Evolutionary conservation across 2,113 vertebrate species (phyloP), one percentile per base, ranked within the genome.

Genomic region (Mustela lutreola): DNA sequence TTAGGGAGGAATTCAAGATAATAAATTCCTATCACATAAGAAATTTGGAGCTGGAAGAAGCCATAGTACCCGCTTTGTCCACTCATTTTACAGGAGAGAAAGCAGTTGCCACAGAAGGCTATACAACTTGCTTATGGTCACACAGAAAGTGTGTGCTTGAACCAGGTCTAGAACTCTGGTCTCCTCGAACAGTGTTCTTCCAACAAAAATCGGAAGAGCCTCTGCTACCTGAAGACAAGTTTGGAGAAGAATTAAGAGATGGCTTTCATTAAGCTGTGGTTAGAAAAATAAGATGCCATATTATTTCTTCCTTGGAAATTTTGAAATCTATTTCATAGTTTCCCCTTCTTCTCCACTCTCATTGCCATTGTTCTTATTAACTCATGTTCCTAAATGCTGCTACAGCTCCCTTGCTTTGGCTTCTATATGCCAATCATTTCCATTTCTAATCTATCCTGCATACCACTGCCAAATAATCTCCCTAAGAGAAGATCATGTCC

Each of bases 161-260:
- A 88, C 19, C 31, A 91, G 21, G 33, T 92, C 73, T 70, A 83
- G 12, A 73, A 73, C 15, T 19, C 62, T 18, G 39, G 24, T 91
- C 11, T 94, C 24, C 4, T 63, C 22, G 6, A 48, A 75, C 15
- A 75, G 22, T 15, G 7, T 53, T 79, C 31, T 81, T 80, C 22
- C 45, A 78, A 33, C 1, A 22, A 48, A 97, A 89, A 70, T 26
- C 71, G 10, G 28, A 45, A 76, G 36, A 80, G 15, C 65, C 1
- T 94, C 48, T 95, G 56, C 73, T 58, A 81, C 15, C 1, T 90
- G 28, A 94, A 88, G 28, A 92, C 28, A 80, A 92, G 21, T n/a
- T 36, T 97, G 56, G 50, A 39, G 31, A 56, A 85, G 60, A 83
- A 5, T 76, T 42, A 88, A 91, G 14, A 63, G 8, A 48, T 89